These are phyloP conservation scores for Tauraco erythrolophus DNA, from an alignment of 2,113 vertebrate genomes.

Conservation along the genomic window DNA sequence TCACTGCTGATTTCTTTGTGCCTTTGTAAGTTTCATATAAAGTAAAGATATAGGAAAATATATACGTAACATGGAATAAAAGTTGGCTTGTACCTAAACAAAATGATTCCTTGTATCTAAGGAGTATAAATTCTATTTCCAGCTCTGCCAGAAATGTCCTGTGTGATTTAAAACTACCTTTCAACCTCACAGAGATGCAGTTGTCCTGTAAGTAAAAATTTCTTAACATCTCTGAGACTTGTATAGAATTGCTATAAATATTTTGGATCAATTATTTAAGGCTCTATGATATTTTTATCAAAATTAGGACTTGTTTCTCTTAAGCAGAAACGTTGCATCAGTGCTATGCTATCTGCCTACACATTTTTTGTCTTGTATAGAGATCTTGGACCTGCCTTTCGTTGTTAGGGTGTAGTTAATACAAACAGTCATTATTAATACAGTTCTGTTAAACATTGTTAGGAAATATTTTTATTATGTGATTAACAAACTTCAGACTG, in stretches of 20 bases:
- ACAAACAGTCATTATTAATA: not conserved
- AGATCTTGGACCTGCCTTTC: not conserved
- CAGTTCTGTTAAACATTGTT: not conserved
- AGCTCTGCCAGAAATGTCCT: not conserved
- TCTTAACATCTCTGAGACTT: not conserved
- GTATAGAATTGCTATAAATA: not conserved
- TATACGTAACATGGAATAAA: not conserved
- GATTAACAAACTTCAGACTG: not conserved
- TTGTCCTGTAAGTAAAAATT: not conserved
- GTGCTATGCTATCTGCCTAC: not conserved
- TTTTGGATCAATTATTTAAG: not conserved
- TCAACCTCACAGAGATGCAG: not conserved
- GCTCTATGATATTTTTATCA: not conserved
- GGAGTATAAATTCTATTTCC: not conserved
- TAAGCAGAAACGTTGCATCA: not conserved
- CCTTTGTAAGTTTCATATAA: not conserved
- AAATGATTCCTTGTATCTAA: not conserved
- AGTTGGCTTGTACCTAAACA: not conserved
- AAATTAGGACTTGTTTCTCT: not conserved
- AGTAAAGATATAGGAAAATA: not conserved
- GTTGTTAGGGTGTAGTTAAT: not conserved
- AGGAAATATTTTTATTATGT: not conserved
- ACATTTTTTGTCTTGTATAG: not conserved
- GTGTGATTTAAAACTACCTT: not conserved
- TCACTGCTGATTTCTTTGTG: not conserved